Evolutionary conservation across 2,113 vertebrate species (phyloP), one percentile per base, ranked within the genome.

Genomic region (Amphilophus citrinellus): DNA sequence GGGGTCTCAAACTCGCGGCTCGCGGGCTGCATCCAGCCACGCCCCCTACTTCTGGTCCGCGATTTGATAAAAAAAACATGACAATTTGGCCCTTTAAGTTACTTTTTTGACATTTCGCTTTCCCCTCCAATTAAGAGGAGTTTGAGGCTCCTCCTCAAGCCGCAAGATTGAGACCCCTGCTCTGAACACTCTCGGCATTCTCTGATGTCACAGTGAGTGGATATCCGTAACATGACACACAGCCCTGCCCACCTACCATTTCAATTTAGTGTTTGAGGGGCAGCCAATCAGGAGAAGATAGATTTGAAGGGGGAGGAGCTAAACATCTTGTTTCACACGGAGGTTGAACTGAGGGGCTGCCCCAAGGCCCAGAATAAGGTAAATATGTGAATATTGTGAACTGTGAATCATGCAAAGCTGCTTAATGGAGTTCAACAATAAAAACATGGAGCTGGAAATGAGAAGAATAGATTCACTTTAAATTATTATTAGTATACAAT

Each of bases 161-260:
- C 22, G 22, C 22, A 22, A 22, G 22, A 22, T 22, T 22, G 22
- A 22, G 22, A 22, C 22, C 22, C 22, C 22, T 22, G 22, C 22
- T 22, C 22, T 22, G 22, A 63, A 63, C 18, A 14, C 20, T 22
- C 3, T 18, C 6, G 9, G 35, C 30, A 35, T 17, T 35, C 10
- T 0, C 1, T 62, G 61, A 62, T 62, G 61, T 37, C 61, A 62
- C 35, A 1, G 3, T n/a, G 35, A 65, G 20, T 6, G 35, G 62
- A 39, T 39, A 9, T 4, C 37, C 0, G 20, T 8, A 44, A 0
- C 39, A 6, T 1, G 0, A 17, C 63, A 17, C 39, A 44, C 62
- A 6, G 2, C 0, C 62, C 62, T 2, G 37, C 63, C 63, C 22
- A 22, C 63, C 63, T 39, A 13, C 1, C 24, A 2, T 17, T 44